phyloP scores from a whole-genome alignment of 2,888 invertebrate genomes.

The Pemphredon lugubris region DNA sequence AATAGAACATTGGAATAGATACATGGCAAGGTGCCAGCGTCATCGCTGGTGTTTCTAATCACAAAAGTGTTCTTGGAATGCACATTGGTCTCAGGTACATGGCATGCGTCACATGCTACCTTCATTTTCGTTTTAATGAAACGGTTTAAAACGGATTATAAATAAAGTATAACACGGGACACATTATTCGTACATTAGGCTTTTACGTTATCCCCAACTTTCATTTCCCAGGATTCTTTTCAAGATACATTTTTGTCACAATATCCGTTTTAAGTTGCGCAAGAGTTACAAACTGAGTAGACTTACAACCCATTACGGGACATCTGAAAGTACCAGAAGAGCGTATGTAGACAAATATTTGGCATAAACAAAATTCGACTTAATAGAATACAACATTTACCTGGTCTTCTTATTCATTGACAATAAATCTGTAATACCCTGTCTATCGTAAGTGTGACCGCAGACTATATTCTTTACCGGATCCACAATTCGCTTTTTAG shows the following conservation, averaged over 20 bases:
- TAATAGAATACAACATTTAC: conserved; percentile 53
- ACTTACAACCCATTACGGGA: conserved; percentile 75
- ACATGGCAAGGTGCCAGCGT: conserved; percentile 15
- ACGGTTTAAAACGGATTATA: background rate
- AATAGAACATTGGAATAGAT: conserved; percentile 6
- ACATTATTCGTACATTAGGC: background rate
- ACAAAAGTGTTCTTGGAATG: conserved; percentile 17
- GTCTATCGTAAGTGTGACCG: conserved; percentile 75
- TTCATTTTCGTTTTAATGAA: conserved; percentile 27
- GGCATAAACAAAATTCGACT: background rate
- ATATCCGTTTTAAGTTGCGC: conserved; percentile 67
- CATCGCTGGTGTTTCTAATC: conserved; percentile 7
- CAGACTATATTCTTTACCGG: conserved; percentile 75
- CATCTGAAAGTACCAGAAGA: conserved; percentile 68
- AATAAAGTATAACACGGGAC: background rate
- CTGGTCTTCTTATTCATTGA: conserved; percentile 69
- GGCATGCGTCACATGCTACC: conserved; percentile 1
- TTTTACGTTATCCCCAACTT: background rate
- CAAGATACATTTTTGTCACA: conserved; percentile 69
- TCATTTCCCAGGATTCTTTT: conserved; percentile 57
- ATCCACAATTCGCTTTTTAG: conserved; percentile 74
- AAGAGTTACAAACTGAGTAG: conserved; percentile 62
- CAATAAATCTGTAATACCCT: conserved; percentile 67
- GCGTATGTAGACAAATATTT: background rate
- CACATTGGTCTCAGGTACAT: background rate